Conservation (phyloP, 2,113 vertebrate genomes). For the Scomber colias region DNA sequence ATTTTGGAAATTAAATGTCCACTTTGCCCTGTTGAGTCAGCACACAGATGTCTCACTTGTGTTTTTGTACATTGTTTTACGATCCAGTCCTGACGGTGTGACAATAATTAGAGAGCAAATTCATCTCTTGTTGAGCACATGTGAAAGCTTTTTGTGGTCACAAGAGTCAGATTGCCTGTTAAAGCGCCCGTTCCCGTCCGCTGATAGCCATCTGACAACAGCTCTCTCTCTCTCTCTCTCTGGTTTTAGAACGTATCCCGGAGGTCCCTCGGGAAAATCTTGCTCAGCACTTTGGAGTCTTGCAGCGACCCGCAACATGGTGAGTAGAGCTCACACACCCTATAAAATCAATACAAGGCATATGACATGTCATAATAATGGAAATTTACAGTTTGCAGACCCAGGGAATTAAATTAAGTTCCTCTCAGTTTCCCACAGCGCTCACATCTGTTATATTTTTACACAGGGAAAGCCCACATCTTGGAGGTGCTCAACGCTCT, state of each 20-base stretch:
- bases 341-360: slow-evolving; percentile 46
- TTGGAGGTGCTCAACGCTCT: slow-evolving; percentile 89
- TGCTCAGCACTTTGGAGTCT: slow-evolving; percentile 93
- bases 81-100: not conserved
- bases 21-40: not conserved
- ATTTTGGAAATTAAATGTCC: slow-evolving; percentile 2
- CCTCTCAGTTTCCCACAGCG: slow-evolving; percentile 1
- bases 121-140: slow-evolving; percentile 26
- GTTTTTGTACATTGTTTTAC: not conserved
- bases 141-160: slow-evolving; percentile 20
- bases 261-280: slow-evolving; percentile 91
- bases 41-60: not conserved
- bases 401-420: slow-evolving; percentile 16
- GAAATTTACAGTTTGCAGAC: slow-evolving; percentile 34
- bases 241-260: slow-evolving; percentile 89
- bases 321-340: slow-evolving; percentile 64
- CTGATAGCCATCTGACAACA: slow-evolving; percentile 26
- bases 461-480: slow-evolving; percentile 86
- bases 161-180: slow-evolving; percentile 4
- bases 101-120: slow-evolving; percentile 27
- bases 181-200: slow-evolving; percentile 29
- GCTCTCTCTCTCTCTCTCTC: slow-evolving; percentile 20
- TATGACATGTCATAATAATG: slow-evolving; percentile 44
- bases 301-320: slow-evolving; percentile 88
- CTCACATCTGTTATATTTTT: slow-evolving; percentile 47